Percentiles rank a stretch among this genome's conserved stretches.
phyloP scores from a whole-genome alignment of 2,797 vertebrate genomes.

The Ibycter americanus region DNA sequence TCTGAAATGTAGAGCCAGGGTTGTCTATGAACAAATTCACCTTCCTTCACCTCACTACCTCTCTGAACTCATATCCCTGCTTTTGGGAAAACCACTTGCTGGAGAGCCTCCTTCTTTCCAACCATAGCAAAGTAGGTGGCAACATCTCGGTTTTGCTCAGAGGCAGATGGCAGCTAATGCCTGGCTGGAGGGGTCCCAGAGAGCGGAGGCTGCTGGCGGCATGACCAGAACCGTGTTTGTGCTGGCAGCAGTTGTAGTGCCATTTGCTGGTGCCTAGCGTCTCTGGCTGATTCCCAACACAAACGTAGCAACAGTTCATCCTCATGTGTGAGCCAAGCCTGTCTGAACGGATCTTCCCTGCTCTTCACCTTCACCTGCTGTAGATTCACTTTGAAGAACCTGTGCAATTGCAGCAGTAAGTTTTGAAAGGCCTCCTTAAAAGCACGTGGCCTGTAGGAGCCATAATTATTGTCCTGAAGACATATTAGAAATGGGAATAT shows the following conservation, averaged over 20 bases:
- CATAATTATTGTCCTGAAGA: neutral
- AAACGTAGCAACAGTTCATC: neutral
- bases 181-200: neutral
- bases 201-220: neutral
- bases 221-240: neutral
- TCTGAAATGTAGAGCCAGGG: neutral
- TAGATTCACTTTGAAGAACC: neutral
- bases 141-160: neutral
- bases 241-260: neutral
- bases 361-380: neutral
- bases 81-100: neutral
- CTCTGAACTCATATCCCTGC: neutral
- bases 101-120: neutral
- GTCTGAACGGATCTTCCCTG: neutral
- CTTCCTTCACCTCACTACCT: neutral
- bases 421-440: neutral
- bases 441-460: neutral
- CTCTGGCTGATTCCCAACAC: neutral
- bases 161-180: neutral
- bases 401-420: accelerated
- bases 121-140: neutral
- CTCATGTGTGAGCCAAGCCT: neutral
- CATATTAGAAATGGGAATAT: neutral
- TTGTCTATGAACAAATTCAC: neutral
- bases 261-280: neutral